Evolutionary conservation across 2,888 invertebrate species (phyloP).

Genomic region (Brachylomia viminalis): DNA sequence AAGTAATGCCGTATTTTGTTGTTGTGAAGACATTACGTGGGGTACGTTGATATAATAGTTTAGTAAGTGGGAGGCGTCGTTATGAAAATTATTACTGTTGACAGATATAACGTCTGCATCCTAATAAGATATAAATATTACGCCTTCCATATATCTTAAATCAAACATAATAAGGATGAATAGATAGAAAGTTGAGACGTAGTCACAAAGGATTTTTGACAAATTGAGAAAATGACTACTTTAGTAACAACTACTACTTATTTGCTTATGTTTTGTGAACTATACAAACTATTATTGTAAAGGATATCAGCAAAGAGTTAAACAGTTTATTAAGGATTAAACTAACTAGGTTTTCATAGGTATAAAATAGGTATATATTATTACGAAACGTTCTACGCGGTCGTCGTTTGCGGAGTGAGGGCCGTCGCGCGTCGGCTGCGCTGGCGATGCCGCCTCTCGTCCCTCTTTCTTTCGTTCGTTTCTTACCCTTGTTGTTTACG

Average conservation of each 20-base stretch:
- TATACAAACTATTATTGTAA: neutral
- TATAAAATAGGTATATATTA: too few species aligned
- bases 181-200: neutral
- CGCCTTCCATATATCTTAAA: neutral
- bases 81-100: neutral
- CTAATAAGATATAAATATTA: neutral
- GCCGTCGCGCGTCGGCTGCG: too few species aligned
- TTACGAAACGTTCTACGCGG: too few species aligned
- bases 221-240: neutral
- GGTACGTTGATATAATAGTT: neutral
- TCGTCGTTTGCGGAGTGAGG: too few species aligned
- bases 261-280: neutral
- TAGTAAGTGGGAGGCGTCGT: neutral
- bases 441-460: too few species aligned
- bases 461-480: too few species aligned
- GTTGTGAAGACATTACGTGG: neutral
- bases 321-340: too few species aligned
- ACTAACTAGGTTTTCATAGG: too few species aligned
- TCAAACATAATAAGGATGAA: too few species aligned
- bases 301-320: neutral
- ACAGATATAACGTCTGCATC: neutral
- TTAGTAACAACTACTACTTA: neutral
- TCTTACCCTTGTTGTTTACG: conserved; percentile 31
- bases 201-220: neutral
- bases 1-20: conserved; percentile 20